Percentiles rank a stretch among this genome's conserved stretches.
Evolutionary conservation across 2,113 vertebrate species (phyloP).

Genomic region (Aplodontia rufa): DNA sequence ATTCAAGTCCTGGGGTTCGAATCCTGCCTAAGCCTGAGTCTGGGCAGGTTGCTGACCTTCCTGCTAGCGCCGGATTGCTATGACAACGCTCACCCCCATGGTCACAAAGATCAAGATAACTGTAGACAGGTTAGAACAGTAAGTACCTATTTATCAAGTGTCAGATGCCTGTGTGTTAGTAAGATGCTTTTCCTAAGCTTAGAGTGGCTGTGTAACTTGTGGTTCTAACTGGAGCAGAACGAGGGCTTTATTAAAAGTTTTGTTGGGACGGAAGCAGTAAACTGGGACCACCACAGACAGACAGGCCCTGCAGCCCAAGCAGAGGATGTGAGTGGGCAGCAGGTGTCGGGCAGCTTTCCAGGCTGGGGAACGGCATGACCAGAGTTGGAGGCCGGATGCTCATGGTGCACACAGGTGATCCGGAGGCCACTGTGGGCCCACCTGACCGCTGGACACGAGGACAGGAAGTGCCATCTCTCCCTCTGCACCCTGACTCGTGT

Average conservation of each 20-base stretch:
- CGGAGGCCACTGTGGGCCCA: not conserved
- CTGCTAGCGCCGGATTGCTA: not conserved
- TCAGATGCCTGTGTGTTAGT: not conserved
- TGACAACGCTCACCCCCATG: no score
- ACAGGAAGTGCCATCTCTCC: not conserved
- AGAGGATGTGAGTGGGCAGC: not conserved
- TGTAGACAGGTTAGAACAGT: not conserved
- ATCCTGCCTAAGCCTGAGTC: not conserved
- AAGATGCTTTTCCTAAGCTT: not conserved
- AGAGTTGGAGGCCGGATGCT: not conserved
- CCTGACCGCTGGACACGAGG: not conserved
- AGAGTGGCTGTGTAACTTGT: not conserved
- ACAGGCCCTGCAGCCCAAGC: fast-evolving
- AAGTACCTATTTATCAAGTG: not conserved
- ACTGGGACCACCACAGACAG: not conserved
- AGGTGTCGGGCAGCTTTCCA: not conserved
- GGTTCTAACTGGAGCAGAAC: no score
- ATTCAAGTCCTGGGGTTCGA: not conserved
- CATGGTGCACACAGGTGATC: fast-evolving
- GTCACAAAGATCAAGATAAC: not conserved
- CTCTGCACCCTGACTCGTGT: fast-evolving
- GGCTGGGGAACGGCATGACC: not conserved
- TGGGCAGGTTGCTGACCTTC: not conserved
- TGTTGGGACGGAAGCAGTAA: no score
- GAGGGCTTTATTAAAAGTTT: not conserved